Evolutionary conservation across 2,797 vertebrate genomes (phyloP), one percentile per base, ranked within the genome.

Genomic region (Zalophus californianus): DNA sequence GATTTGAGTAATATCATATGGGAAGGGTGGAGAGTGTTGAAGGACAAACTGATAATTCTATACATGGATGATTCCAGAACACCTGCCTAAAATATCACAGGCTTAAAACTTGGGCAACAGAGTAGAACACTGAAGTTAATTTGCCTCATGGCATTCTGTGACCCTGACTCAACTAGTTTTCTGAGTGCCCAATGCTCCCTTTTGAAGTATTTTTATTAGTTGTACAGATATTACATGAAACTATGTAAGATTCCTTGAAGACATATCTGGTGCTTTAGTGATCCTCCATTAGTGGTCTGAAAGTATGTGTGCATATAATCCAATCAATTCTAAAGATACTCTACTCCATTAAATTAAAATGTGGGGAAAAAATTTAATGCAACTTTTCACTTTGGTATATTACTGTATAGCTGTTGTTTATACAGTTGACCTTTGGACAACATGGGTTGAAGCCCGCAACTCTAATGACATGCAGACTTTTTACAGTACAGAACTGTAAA

Each of bases 1-100:
- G 8, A 66, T 95, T 44, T 80, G 29, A 78, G 44, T 56, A n/a
- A 3, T 83, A 73, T 48, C 50, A 56, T n/a, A 52, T 27, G 27
- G 56, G 35, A 90, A 89, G 16, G 27, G 35, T 13, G 18, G 48
- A 86, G 20, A 90, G 7, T 16, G 16, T 94, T 62, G 84, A 38
- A 90, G 75, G 70, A 54, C 50, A 94, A 89, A 86, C 66, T 58
- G 84, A 14, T 86, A 89, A 70, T 70, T 66, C 56, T 77, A 54
- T 82, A 27, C 18, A 7, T 60, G 56, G n/a, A 60, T 68, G 21
- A 78, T 52, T 87, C 41, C 50, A 70, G 66, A 78, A 78, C 58
- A 75, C 41, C 70, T 41, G 79, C n/a, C 29, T 54, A 38, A 29
- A 75, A 38, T 52, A 44, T 29, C 32, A 78, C 0, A 56, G 83